Base-by-base conservation (phyloP, 2,888 invertebrate species). In the Achlya flavicornis region DNA sequence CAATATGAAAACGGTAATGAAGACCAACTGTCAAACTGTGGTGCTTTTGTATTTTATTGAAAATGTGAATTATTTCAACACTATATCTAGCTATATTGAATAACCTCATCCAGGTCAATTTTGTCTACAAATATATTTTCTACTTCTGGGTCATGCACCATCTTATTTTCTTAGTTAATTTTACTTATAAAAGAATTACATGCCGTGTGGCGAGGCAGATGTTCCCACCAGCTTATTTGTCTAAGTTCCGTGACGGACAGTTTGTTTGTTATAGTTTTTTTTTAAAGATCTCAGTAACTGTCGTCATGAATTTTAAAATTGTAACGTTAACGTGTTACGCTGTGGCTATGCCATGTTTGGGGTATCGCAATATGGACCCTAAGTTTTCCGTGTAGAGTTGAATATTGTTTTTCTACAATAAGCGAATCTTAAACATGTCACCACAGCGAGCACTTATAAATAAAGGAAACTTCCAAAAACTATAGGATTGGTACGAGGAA, bases 121-220 rank as follows among this genome's bases (percentile, higher is more conserved):
- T 19, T 19, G 3, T 16, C 6, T 16, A 53, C 3, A 3, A 8
- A 16, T 10, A 10, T 14, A 10, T 67, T 64, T 63, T 35, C 35
- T 35, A 6, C 35, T 7, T 6, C 19, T 12, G 16, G 62, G 66
- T 19, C 71, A 67, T n/a, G 66, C 69, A 78, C 80, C 79, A 77
- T 81, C 76, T 78, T 74, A 74, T 71, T 77, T 77, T 83, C 73
- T 74, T 70, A 76, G 71, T 73, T 80, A 81, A 80, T 76, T 80
- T 83, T 80, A 79, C 82, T 84, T 74, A 70, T 84, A 83, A 89
- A 86, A 87, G 87, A 89, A 93, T 76, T 90, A 88, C 81, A 83
- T 90, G 92, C 91, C 92, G 86, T 75, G 65, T 76, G 88, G 85
- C 81, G 91, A 86, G 92, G 92, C 93, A 90, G 88, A 80, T 78